These are phyloP conservation scores for Channa argus DNA, from an alignment of 2,113 vertebrate genomes.

Conservation along the genomic window DNA sequence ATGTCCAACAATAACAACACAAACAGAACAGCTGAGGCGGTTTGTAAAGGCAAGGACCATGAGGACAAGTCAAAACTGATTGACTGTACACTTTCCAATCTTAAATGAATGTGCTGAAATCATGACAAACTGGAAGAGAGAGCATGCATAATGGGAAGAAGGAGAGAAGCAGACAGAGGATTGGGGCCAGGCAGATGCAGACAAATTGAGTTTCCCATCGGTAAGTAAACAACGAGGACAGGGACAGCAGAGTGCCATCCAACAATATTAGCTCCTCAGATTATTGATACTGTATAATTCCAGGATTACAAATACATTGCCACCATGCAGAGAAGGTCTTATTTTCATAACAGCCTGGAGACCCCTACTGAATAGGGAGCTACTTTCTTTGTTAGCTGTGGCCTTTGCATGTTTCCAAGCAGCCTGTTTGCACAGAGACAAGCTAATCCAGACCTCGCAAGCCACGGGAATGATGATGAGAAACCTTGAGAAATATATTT, in stretches of 20 bases:
- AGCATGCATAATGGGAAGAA: constrained; percentile 50
- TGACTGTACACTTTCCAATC: constrained; percentile 50
- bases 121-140: constrained; percentile 43
- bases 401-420: constrained; percentile 56
- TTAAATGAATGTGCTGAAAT: constrained; percentile 63
- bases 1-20: constrained; percentile 50
- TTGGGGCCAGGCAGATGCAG: constrained; percentile 53
- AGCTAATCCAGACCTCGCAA: constrained; percentile 59
- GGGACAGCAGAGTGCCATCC: constrained; percentile 59
- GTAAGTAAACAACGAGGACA: constrained; percentile 74
- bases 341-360: constrained; percentile 67
- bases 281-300: constrained; percentile 73
- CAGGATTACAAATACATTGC: constrained; percentile 67
- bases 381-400: constrained; percentile 71
- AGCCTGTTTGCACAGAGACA: constrained; percentile 69
- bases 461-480: constrained; percentile 56
- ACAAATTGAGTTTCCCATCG: constrained; percentile 74
- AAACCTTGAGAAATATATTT: constrained; percentile 38
- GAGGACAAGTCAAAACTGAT: constrained; percentile 66
- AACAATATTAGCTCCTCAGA: constrained; percentile 68
- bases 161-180: constrained; percentile 41
- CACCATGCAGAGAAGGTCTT: constrained; percentile 63
- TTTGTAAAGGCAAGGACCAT: constrained; percentile 45
- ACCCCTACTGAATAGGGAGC: constrained; percentile 53
- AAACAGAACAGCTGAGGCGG: constrained; percentile 3